Evolutionary conservation across 2,888 invertebrate genomes (phyloP).

Genomic region (Exephanes ischioxanthus): DNA sequence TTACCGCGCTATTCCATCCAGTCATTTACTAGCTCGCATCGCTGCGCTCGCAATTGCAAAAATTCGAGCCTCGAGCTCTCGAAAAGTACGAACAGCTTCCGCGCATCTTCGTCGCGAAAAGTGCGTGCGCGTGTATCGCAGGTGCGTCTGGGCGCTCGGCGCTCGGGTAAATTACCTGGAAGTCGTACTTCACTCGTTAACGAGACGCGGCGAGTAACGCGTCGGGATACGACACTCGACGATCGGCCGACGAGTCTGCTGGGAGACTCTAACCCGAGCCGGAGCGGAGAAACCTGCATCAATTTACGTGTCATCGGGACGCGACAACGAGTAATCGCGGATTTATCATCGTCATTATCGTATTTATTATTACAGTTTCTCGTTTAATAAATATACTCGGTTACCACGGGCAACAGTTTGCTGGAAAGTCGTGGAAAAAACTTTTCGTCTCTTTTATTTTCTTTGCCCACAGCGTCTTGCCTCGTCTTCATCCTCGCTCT

Average conservation of each 20-base stretch:
- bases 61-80: not conserved
- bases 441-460: conserved; percentile 11
- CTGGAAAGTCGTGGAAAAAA: not conserved
- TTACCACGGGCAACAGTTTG: not conserved
- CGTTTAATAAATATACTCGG: conserved; percentile 7
- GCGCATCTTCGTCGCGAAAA: not conserved
- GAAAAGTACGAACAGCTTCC: not conserved
- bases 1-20: no score
- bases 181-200: conserved; percentile 70
- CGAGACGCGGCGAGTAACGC: conserved; percentile 64
- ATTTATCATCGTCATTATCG: conserved; percentile 69
- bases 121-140: conserved; percentile 8
- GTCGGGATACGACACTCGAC: not conserved
- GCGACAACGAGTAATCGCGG: conserved; percentile 56
- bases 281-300: conserved; percentile 52
- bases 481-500: conserved; percentile 45
- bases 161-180: conserved; percentile 69
- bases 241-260: conserved; percentile 1
- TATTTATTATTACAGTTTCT: conserved; percentile 55
- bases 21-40: no score
- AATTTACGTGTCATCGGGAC: conserved; percentile 70
- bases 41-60: no score
- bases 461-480: conserved; percentile 27
- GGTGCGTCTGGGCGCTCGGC: not conserved
- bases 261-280: not conserved